Percentiles rank a stretch among this genome's conserved stretches.
Conservation (phyloP, 2,797 vertebrate species). For the Natrix natrix region DNA sequence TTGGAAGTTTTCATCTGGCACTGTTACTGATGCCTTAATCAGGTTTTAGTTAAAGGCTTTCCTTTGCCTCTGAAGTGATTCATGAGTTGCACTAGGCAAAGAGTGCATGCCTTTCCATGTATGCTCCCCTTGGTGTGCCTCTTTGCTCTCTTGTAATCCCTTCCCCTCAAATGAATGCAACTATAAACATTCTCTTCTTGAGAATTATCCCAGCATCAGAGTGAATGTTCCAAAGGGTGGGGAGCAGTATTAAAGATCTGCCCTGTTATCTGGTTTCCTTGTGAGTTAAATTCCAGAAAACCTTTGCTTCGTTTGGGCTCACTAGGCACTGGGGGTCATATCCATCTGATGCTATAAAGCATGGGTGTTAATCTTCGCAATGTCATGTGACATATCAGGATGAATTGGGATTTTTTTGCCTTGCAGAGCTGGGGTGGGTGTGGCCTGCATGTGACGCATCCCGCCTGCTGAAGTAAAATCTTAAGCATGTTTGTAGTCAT, state of each 20-base stretch:
- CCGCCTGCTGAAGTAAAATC: too few relatives aligned
- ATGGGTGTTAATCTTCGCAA: too few relatives aligned
- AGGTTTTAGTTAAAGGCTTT: not conserved
- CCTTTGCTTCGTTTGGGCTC: not conserved
- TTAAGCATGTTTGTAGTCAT: not conserved
- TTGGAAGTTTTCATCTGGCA: not conserved
- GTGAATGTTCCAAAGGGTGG: not conserved
- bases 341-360: too few relatives aligned
- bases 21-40: not conserved
- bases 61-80: not conserved
- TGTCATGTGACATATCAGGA: too few relatives aligned
- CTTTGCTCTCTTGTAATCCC: not conserved
- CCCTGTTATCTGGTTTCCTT: not conserved
- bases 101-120: not conserved
- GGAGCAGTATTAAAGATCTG: not conserved
- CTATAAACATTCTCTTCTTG: not conserved
- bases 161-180: not conserved
- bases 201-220: not conserved
- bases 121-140: not conserved
- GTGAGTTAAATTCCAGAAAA: not conserved
- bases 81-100: not conserved
- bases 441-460: too few relatives aligned
- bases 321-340: too few relatives aligned
- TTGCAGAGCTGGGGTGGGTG: too few relatives aligned
- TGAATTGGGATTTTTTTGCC: too few relatives aligned